These are phyloP conservation scores for Cossypha heuglini DNA, from an alignment of 2,797 vertebrate species.

Conservation along the genomic window DNA sequence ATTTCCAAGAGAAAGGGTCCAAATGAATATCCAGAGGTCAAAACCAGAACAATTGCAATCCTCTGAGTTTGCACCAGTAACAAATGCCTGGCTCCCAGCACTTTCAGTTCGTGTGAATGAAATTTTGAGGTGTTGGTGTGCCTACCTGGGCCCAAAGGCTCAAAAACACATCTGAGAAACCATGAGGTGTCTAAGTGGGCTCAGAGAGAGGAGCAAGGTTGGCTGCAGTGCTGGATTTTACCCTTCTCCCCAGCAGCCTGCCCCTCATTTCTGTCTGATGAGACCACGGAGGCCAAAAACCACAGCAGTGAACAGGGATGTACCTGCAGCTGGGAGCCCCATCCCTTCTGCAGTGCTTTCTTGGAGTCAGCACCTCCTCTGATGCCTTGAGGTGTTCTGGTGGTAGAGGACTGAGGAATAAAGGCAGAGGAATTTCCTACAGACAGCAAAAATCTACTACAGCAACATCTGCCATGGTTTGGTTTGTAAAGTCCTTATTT, in stretches of 20 bases:
- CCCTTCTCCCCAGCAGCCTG: neutral
- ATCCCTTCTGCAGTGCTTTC: neutral
- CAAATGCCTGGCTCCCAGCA: neutral
- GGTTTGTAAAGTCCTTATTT: neutral
- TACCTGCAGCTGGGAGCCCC: neutral
- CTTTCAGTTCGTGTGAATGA: neutral
- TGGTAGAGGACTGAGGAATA: neutral
- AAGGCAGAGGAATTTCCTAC: neutral
- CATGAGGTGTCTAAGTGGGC: neutral
- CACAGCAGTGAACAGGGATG: accelerated
- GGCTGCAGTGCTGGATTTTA: neutral
- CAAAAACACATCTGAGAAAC: neutral
- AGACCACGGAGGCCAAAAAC: neutral
- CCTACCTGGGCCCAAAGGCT: neutral
- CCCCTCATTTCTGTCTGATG: accelerated
- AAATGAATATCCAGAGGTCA: neutral
- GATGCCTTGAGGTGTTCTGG: neutral
- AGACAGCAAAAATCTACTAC: neutral
- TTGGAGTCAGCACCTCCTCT: neutral
- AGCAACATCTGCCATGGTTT: neutral
- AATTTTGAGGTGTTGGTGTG: neutral
- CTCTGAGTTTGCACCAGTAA: neutral
- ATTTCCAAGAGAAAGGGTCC: neutral
- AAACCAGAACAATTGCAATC: neutral
- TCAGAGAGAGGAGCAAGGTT: neutral